Conservation (phyloP, 2,113 vertebrate species). For the Silurus meridionalis region DNA sequence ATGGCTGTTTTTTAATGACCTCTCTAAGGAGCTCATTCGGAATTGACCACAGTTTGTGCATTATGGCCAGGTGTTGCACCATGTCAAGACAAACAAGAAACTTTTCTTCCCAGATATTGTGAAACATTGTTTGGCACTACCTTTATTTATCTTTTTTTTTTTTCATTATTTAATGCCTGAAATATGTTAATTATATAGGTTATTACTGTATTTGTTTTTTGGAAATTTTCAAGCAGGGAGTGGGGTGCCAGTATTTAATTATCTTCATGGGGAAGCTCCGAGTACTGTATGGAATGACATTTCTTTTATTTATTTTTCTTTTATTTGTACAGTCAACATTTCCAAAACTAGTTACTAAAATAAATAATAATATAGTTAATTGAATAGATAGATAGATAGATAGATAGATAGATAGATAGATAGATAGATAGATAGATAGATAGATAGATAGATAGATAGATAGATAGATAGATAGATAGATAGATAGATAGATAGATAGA, state of each 20-base stretch:
- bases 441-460: too few relatives aligned
- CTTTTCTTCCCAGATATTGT: neutral
- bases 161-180: neutral
- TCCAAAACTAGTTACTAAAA: too few relatives aligned
- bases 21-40: neutral
- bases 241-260: neutral
- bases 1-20: conserved; percentile 1
- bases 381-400: too few relatives aligned
- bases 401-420: too few relatives aligned
- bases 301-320: neutral
- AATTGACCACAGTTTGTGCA: neutral
- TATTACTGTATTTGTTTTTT: neutral
- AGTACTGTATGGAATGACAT: neutral
- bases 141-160: neutral
- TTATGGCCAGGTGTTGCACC: conserved; percentile 26
- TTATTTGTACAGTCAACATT: neutral
- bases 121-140: neutral
- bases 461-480: too few relatives aligned
- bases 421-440: too few relatives aligned
- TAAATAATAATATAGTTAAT: too few relatives aligned
- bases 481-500: too few relatives aligned
- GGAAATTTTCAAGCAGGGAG: neutral
- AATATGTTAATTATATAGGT: neutral
- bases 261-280: neutral
- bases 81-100: conserved; percentile 21